phyloP scores from a whole-genome alignment of 2,888 invertebrate genomes.

The Euspilapteryx auroguttella region DNA sequence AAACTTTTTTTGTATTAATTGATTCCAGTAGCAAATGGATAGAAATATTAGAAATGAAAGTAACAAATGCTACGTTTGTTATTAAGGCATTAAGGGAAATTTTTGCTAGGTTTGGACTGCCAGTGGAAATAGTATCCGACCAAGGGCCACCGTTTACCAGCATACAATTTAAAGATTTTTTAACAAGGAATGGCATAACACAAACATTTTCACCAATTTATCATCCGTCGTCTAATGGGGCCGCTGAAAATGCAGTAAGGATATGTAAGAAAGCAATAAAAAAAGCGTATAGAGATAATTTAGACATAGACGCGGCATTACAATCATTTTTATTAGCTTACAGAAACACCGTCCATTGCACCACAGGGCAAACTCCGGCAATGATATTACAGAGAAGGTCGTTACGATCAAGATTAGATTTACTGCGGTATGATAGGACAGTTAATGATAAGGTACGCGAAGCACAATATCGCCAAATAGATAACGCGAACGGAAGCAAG shows the following conservation, averaged over 20 bases:
- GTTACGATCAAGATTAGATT: constrained; percentile 2
- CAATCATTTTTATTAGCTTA: constrained; percentile 2
- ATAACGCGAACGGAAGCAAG: not conserved
- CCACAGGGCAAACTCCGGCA: constrained; percentile 2
- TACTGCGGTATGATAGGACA: not conserved
- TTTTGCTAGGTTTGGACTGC: too few relatives aligned
- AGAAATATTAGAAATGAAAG: constrained; percentile 2
- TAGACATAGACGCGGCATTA: constrained; percentile 1
- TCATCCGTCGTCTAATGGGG: constrained; percentile 5
- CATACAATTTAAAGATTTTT: constrained; percentile 2
- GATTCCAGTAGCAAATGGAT: constrained; percentile 6
- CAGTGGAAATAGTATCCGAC: too few relatives aligned
- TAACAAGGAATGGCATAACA: constrained; percentile 3
- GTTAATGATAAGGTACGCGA: not conserved
- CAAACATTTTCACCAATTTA: constrained; percentile 3
- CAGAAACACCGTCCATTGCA: not conserved
- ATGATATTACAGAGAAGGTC: not conserved
- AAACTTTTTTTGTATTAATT: constrained; percentile 9
- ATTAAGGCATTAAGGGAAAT: constrained; percentile 3
- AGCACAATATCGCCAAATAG: not conserved
- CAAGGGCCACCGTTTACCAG: constrained; percentile 6
- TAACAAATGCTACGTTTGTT: constrained; percentile 3
- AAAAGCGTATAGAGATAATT: constrained; percentile 1
- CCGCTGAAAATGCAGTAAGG: constrained; percentile 4
- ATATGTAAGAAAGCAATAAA: constrained; percentile 4